These are phyloP conservation scores for Dysdera silvatica DNA, from an alignment of 1,140 invertebrate genomes.

Conservation along the genomic window DNA sequence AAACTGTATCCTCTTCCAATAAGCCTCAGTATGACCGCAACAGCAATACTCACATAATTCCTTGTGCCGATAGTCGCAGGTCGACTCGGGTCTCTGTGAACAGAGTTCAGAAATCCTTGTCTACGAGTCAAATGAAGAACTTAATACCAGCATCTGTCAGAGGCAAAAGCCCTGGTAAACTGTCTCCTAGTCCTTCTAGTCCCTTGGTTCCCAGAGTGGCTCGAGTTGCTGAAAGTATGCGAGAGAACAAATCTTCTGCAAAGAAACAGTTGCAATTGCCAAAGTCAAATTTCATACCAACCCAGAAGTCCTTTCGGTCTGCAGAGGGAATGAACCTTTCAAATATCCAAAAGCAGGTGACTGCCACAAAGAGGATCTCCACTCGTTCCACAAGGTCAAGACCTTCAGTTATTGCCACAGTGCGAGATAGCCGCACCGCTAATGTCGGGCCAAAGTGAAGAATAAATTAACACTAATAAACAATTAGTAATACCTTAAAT, in stretches of 20 bases:
- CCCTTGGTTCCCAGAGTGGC: conserved; percentile 14
- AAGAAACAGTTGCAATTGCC: conserved; percentile 18
- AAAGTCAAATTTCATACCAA: not conserved
- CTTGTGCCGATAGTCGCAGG: not conserved
- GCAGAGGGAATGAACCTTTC: conserved; percentile 13
- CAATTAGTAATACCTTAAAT: too few species aligned
- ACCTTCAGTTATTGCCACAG: conserved; percentile 3
- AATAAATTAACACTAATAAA: not conserved
- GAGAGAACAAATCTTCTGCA: conserved; percentile 1
- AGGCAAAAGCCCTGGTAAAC: conserved; percentile 18
- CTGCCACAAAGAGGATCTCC: not conserved
- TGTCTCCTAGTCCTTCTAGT: conserved; percentile 14
- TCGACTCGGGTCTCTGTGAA: not conserved
- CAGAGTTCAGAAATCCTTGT: conserved; percentile 16
- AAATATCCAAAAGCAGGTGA: conserved; percentile 11
- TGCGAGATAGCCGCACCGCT: conserved; percentile 5
- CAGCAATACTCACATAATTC: not conserved
- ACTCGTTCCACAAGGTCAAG: not conserved
- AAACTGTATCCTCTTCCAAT: conserved; percentile 3
- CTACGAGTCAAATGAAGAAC: conserved; percentile 27
- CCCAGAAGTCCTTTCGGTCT: conserved; percentile 6
- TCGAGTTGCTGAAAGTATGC: not conserved
- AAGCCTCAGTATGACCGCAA: conserved; percentile 6
- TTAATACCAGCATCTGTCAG: conserved; percentile 1
- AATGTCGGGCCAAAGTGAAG: conserved; percentile 7